These are phyloP conservation scores for Fundulus diaphanus DNA, from an alignment of 2,797 vertebrate genomes.

Conservation along the genomic window DNA sequence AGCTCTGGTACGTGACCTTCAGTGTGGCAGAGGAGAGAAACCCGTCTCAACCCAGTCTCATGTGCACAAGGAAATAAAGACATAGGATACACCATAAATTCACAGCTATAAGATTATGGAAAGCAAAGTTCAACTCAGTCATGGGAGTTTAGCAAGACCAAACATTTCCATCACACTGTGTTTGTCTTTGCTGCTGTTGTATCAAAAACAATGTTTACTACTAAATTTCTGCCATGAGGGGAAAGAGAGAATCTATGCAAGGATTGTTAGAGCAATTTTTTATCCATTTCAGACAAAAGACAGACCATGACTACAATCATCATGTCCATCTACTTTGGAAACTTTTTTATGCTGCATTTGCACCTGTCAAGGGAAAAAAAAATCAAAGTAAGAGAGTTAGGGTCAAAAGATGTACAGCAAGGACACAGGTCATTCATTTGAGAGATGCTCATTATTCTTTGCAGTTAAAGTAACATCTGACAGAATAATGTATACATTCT, in stretches of 20 bases:
- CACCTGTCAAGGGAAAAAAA: neutral
- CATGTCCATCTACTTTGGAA: neutral
- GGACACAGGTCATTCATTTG: neutral
- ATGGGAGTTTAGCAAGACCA: too few species aligned
- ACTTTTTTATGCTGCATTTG: neutral
- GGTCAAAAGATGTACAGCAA: neutral
- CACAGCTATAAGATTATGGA: too few species aligned
- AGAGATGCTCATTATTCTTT: neutral
- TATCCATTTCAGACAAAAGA: slow-evolving; percentile 31
- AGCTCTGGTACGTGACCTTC: too few species aligned
- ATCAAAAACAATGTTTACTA: slow-evolving; percentile 46
- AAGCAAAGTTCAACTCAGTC: too few species aligned
- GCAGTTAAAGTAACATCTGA: neutral
- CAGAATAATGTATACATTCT: neutral
- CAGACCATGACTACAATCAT: slow-evolving; percentile 14
- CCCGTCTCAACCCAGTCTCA: too few species aligned
- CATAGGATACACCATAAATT: too few species aligned
- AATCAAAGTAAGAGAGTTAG: neutral
- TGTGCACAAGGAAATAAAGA: too few species aligned
- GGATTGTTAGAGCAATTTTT: slow-evolving; percentile 53
- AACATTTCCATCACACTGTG: too few species aligned
- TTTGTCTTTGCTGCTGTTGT: slow-evolving; percentile 46
- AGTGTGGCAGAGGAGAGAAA: too few species aligned
- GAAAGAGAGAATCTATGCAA: slow-evolving; percentile 58
- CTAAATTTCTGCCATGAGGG: slow-evolving; percentile 54